Base-by-base conservation (phyloP, 1,140 invertebrate genomes). In the Harlomillsia oculata region DNA sequence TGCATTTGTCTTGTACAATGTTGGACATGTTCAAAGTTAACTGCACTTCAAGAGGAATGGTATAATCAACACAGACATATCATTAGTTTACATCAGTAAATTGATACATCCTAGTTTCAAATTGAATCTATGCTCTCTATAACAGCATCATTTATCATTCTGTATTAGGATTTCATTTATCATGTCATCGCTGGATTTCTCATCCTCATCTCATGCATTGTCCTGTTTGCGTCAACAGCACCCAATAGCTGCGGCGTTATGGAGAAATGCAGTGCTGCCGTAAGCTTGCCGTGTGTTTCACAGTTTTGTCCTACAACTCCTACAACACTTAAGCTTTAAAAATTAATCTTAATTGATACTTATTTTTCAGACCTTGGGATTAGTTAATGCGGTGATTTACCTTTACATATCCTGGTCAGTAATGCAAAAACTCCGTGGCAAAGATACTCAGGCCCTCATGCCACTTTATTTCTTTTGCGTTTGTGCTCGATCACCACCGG, bases 1-100 rank as follows among this genome's bases (percentile, higher is more conserved):
- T 58, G 21, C 56, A 44, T 53, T 50, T 58, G 28, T 26, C 46
- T 18, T 58, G 56, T 37, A 52, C 56, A 16, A 34, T 58, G 21
- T 43, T 58, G 11, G 56, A 58, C 20, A 53, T 58, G 32, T 58
- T 58, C 40, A 58, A 58, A 43, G 34, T 49, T 11, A 58, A 58
- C 37, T 58, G 56, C 21, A 58, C 56, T 9, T 52, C 48, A 21
- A 37, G 37, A 45, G 56, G 56, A 51, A 52, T 58, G 56, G 56
- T 56, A 41, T 45, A 26, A 1, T n/a, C 23, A 41, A 16, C 39
- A 2, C 3, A 9, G 9, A 20, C 16, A 32, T 32, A 48, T 48
- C 28, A 16, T 20, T 41, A 34, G 32, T n/a, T 34, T 34, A 34
- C 32, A 34, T 34, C 8, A 8, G 8, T 34, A 34, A 34, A 34